Evolutionary conservation across 1,140 invertebrate species (phyloP).

Genomic region (Propsilocerus akamusi): DNA sequence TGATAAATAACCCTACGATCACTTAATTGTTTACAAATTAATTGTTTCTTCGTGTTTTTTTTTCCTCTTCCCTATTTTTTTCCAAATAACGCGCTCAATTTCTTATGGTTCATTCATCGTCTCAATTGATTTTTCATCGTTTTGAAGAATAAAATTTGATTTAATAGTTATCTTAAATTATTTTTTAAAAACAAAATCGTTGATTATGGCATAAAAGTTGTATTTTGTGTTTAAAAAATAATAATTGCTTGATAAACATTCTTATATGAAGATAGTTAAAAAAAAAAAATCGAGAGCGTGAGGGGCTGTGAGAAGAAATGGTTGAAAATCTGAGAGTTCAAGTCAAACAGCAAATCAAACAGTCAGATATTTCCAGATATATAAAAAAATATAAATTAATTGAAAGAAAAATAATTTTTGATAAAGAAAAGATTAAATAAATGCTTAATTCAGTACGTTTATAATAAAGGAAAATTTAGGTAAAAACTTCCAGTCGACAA

Average conservation of each 20-base stretch:
- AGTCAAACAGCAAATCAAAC: background rate
- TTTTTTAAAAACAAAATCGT: constrained; percentile 1
- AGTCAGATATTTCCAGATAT: background rate
- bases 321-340: constrained; percentile 5
- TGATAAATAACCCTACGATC: constrained; percentile 2
- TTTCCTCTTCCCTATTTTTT: background rate
- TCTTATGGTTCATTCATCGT: background rate
- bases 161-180: background rate
- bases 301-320: background rate
- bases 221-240: background rate
- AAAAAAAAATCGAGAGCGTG: background rate
- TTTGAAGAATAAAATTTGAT: background rate
- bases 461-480: background rate
- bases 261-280: background rate
- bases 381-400: constrained; percentile 1
- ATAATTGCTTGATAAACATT: background rate
- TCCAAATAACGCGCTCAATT: background rate
- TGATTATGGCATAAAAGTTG: background rate
- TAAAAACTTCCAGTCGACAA: background rate
- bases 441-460: background rate
- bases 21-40: background rate
- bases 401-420: background rate
- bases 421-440: background rate
- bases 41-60: background rate
- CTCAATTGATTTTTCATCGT: background rate